Evolutionary conservation across 2,888 invertebrate species (phyloP).

Genomic region (Lasioglossum vierecki): DNA sequence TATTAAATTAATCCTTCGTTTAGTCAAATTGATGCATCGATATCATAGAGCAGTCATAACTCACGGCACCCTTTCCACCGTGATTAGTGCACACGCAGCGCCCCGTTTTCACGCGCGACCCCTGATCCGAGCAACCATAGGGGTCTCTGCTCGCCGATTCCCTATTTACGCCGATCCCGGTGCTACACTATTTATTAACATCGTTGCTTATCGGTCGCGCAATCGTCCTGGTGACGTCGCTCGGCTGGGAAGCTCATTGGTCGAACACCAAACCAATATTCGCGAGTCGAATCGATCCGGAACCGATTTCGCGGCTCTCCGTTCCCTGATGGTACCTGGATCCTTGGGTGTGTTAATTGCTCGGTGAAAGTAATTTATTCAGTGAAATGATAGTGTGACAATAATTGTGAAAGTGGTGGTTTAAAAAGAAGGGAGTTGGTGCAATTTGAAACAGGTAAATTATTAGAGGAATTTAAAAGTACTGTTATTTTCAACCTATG

Average conservation of each 20-base stretch:
- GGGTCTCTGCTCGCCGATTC: conserved; percentile 52
- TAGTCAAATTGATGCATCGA: conserved; percentile 84
- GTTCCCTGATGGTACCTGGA: not conserved
- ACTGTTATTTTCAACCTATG: too few relatives aligned
- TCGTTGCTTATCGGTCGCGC: conserved; percentile 74
- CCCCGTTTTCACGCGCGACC: conserved; percentile 57
- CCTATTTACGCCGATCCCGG: conserved; percentile 63
- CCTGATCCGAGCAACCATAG: conserved; percentile 57
- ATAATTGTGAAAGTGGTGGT: too few relatives aligned
- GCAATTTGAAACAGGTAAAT: too few relatives aligned
- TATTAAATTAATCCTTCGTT: conserved; percentile 85
- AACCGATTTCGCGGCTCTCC: not conserved
- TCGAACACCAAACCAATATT: too few relatives aligned
- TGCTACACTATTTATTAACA: conserved; percentile 74
- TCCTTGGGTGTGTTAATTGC: too few relatives aligned
- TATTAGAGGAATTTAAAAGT: too few relatives aligned
- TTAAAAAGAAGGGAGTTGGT: too few relatives aligned
- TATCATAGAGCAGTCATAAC: conserved; percentile 84
- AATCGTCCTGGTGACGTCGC: conserved; percentile 48
- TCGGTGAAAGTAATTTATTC: too few relatives aligned
- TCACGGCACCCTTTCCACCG: conserved; percentile 77
- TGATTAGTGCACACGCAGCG: conserved; percentile 59
- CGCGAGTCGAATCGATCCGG: too few relatives aligned
- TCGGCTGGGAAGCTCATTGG: not conserved
- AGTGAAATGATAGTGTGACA: too few relatives aligned